Conservation (phyloP, 2,113 vertebrate species). For the Ranitomeya imitator region DNA sequence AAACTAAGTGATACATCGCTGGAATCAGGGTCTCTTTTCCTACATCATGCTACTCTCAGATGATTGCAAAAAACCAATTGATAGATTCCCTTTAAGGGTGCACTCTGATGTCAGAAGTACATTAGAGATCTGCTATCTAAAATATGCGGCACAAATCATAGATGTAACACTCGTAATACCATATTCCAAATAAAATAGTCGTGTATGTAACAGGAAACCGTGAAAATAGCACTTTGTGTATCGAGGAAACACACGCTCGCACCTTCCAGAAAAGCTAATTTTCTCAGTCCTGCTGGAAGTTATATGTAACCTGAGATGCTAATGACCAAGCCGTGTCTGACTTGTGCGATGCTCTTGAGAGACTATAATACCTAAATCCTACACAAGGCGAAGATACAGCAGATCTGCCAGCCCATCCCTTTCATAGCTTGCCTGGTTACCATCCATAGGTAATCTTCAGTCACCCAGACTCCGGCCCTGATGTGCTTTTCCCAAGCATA, state of each 20-base stretch:
- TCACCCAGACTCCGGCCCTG: not conserved
- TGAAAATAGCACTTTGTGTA: not conserved
- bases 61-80: too few species aligned
- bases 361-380: conserved; percentile 40
- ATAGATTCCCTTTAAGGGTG: too few species aligned
- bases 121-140: too few species aligned
- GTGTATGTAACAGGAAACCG: not conserved
- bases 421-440: conserved; percentile 13
- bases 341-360: conserved; percentile 31
- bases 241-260: not conserved
- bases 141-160: too few species aligned
- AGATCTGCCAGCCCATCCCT: not conserved
- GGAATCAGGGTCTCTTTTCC: too few species aligned
- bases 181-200: not conserved
- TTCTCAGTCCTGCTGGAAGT: conserved; percentile 2
- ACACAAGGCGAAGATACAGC: not conserved
- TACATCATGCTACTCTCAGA: too few species aligned
- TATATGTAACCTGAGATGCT: conserved; percentile 27
- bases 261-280: conserved; percentile 4
- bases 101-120: too few species aligned
- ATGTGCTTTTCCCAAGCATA: not conserved
- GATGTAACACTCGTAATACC: too few species aligned
- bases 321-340: conserved; percentile 26
- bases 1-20: too few species aligned
- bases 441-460: conserved; percentile 9